Evolutionary conservation across 2,888 invertebrate genomes (phyloP).

Genomic region (Criorhina ranunculi): DNA sequence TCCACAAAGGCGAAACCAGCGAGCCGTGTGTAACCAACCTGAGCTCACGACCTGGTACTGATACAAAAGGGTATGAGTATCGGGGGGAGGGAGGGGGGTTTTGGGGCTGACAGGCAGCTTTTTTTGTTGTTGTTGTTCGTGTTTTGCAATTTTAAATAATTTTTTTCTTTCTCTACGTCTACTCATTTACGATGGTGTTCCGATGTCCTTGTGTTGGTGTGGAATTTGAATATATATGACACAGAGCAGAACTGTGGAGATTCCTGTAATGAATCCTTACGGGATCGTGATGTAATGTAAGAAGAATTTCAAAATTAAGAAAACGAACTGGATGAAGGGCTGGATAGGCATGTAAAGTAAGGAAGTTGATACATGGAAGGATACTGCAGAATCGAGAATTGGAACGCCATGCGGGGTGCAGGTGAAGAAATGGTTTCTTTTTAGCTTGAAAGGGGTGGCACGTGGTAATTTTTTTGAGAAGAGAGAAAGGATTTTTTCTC

Average conservation of each 20-base stretch:
- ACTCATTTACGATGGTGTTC: constrained; percentile 64
- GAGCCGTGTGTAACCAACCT: constrained; percentile 73
- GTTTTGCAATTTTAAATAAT: constrained; percentile 75
- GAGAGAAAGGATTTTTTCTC: constrained; percentile 9
- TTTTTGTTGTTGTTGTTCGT: constrained; percentile 25
- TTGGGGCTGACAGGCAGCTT: constrained; percentile 23
- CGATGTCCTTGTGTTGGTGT: constrained; percentile 63
- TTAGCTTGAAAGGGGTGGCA: constrained; percentile 64
- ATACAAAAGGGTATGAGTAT: constrained; percentile 52
- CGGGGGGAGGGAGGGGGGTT: constrained; percentile 12
- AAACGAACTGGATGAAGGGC: constrained; percentile 60
- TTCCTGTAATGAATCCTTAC: constrained; percentile 75
- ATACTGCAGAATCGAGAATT: constrained; percentile 15
- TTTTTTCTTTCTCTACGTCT: constrained; percentile 67
- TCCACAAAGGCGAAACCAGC: constrained; percentile 59
- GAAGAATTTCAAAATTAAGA: constrained; percentile 75
- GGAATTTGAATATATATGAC: constrained; percentile 64
- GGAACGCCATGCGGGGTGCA: background rate
- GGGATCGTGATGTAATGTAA: constrained; percentile 76
- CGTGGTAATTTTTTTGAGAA: constrained; percentile 44
- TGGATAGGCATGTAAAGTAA: constrained; percentile 71
- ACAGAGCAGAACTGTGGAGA: constrained; percentile 61
- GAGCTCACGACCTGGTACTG: constrained; percentile 69
- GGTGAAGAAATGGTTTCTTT: constrained; percentile 6
- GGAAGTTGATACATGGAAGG: constrained; percentile 73